Evolutionary conservation across 2,888 invertebrate species (phyloP).

Genomic region (Phragmatobia fuliginosa): DNA sequence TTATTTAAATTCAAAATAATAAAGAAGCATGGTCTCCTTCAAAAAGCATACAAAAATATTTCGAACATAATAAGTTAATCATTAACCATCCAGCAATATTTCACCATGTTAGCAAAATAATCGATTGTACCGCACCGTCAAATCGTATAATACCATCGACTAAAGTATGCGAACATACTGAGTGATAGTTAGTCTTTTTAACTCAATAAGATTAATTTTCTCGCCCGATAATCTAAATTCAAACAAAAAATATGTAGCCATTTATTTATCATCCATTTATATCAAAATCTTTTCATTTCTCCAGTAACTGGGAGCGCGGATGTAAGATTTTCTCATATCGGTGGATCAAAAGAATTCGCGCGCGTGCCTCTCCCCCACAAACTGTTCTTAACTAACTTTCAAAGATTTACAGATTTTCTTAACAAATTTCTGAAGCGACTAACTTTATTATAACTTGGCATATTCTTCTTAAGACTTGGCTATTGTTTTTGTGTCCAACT

Average conservation of each 20-base stretch:
- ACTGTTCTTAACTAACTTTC: slow-evolving; percentile 27
- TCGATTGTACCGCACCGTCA: no score
- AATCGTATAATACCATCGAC: no score
- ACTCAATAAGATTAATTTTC: background rate
- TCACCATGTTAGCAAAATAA: no score
- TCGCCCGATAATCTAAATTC: background rate
- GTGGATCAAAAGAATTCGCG: slow-evolving; percentile 10
- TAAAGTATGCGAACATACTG: no score
- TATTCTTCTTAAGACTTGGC: slow-evolving; percentile 19
- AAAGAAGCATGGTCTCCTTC: background rate
- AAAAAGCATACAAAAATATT: no score
- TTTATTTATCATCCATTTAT: background rate
- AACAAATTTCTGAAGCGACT: slow-evolving; percentile 17
- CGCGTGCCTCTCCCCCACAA: slow-evolving; percentile 16
- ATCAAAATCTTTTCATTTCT: background rate
- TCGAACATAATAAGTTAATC: no score
- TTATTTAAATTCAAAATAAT: background rate
- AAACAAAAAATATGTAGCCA: background rate
- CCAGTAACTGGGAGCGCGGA: background rate
- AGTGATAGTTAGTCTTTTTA: background rate
- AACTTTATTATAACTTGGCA: slow-evolving; percentile 26
- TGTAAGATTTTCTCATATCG: slow-evolving; percentile 19
- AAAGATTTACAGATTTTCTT: slow-evolving; percentile 18
- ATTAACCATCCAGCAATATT: no score
- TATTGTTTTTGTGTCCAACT: slow-evolving; percentile 12